Base-by-base conservation (phyloP, 2,113 vertebrate genomes). In the Hippocampus mohnikei region DNA sequence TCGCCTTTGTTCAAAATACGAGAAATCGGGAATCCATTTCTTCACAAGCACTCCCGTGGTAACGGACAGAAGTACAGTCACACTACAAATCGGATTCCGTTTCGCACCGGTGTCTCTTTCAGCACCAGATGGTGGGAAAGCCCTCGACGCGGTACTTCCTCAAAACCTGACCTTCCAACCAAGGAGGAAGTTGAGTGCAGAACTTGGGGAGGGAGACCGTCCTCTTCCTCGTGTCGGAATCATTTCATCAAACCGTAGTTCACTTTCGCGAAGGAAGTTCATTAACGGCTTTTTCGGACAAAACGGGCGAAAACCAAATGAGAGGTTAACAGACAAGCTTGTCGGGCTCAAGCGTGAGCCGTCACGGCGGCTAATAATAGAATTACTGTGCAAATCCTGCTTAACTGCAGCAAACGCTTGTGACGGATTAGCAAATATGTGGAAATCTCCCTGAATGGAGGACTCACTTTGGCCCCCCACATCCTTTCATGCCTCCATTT, bases 351-450 rank as follows among this genome's bases (percentile, higher is more conserved):
- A 76, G 81, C 71, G 74, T 84, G 81, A 79, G 80, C 74, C 64
- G 64, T 72, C 72, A 76, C 42, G 75, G 66, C 11, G 58, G 73
- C 81, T 86, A 85, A 84, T 82, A 82, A 83, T 80, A 85, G 82
- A 85, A 80, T 85, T 84, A 88, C 74, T 78, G 74, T 16, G 80
- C 78, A 89, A 88, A 90, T 76, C 83, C 83, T 74, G 70, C 80
- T 89, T 84, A 85, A 62, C 73, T 33, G 59, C 70, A 71, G 66
- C 72, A 76, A 82, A 88, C 63, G 73, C 52, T 56, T 74, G 78
- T 71, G 44, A 82, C 60, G 71, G 53, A 73, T 56, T 67, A 72
- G 68, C 79, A 66, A 75, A 81, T 69, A 78, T 55, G 68, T 63
- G 52, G 42, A 62, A 61, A 78, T 70, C 41, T 76, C 76, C 80